Conservation (phyloP, 2,113 vertebrate species). For the Stigmatopora argus region DNA sequence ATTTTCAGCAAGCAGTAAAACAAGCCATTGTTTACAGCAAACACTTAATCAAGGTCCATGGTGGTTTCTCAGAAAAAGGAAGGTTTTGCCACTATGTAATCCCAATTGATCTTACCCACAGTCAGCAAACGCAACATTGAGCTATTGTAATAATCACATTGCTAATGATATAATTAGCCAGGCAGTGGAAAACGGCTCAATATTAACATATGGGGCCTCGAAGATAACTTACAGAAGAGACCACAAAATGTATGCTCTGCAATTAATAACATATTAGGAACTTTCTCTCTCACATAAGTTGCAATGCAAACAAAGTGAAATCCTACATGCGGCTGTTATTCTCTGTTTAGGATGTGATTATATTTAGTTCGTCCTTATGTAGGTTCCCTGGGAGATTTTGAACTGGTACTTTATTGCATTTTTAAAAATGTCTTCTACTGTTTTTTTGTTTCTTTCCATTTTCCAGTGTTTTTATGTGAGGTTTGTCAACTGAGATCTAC, state of each 20-base stretch:
- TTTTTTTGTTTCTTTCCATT: no score
- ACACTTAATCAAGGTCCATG: slow-evolving; percentile 18
- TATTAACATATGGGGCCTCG: slow-evolving; percentile 33
- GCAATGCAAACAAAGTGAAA: background rate
- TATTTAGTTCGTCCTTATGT: no score
- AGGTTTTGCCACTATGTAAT: slow-evolving; percentile 42
- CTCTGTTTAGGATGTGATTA: no score
- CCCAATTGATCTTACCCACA: slow-evolving; percentile 23
- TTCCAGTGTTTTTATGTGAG: no score
- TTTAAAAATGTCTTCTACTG: no score
- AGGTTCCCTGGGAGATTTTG: no score
- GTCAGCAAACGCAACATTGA: slow-evolving; percentile 52
- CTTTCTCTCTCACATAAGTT: background rate
- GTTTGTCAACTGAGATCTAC: no score
- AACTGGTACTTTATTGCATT: no score
- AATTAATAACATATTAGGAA: slow-evolving; percentile 4
- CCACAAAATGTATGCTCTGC: background rate
- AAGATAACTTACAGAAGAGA: slow-evolving; percentile 16
- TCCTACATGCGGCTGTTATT: background rate
- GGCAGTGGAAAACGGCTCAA: slow-evolving; percentile 43
- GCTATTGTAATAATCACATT: slow-evolving; percentile 57
- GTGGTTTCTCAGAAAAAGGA: slow-evolving; percentile 30
- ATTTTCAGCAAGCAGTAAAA: slow-evolving; percentile 6
- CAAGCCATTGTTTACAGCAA: slow-evolving; percentile 17
- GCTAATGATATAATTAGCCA: slow-evolving; percentile 67